Evolutionary conservation across 2,797 vertebrate genomes (phyloP).

Genomic region (Alauda arvensis): DNA sequence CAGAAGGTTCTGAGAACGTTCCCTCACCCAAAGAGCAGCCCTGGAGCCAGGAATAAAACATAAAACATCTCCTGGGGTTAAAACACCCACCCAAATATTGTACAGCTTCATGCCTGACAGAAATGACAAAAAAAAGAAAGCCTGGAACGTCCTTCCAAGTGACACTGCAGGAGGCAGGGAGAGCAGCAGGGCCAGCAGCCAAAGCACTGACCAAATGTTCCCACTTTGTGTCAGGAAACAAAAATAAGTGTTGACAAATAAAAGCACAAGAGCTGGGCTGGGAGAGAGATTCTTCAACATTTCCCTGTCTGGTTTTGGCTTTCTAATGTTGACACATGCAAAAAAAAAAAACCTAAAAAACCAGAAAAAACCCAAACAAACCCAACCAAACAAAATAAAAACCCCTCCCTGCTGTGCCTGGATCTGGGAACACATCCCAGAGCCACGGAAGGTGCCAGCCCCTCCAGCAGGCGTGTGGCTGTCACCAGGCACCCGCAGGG

Average conservation of each 20-base stretch:
- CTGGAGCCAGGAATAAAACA: not conserved
- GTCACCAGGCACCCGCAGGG: not conserved
- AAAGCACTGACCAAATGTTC: conserved; percentile 12
- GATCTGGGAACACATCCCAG: conserved; percentile 47
- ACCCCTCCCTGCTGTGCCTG: not conserved
- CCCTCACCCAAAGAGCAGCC: not conserved
- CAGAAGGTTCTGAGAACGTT: not conserved
- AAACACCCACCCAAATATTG: not conserved
- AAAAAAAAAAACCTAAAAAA: not conserved
- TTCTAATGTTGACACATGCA: conserved; percentile 6
- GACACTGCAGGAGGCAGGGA: not conserved
- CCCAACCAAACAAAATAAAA: not conserved
- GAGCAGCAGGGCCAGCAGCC: not conserved
- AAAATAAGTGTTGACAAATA: conserved; percentile 41
- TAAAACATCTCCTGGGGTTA: not conserved
- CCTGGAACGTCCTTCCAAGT: not conserved
- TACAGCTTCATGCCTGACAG: not conserved
- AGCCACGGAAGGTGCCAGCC: conserved; percentile 7
- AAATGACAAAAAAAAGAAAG: not conserved
- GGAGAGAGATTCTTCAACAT: not conserved
- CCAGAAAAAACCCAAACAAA: not conserved
- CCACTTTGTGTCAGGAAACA: conserved; percentile 11
- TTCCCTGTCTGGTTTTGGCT: not conserved
- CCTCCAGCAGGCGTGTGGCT: not conserved
- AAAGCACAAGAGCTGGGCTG: not conserved